These are phyloP conservation scores for Petaurus breviceps DNA, from an alignment of 2,113 vertebrate species.

Conservation along the genomic window DNA sequence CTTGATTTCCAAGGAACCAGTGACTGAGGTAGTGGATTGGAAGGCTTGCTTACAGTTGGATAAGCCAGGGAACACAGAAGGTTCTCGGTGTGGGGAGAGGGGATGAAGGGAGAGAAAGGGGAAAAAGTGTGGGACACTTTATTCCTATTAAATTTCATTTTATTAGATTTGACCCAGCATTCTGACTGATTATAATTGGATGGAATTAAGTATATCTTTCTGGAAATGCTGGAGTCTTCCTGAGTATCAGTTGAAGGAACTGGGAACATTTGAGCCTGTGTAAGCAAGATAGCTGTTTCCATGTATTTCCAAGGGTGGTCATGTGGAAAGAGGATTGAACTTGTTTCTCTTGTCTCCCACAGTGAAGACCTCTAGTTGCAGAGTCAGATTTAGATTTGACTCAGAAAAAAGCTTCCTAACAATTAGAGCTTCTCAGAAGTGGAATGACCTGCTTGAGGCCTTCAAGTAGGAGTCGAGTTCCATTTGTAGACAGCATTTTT, in stretches of 20 bases:
- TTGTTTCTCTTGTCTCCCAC: background rate
- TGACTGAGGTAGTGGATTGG: background rate
- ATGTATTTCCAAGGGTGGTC: background rate
- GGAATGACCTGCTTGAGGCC: background rate
- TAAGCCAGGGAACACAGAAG: background rate
- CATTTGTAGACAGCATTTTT: background rate
- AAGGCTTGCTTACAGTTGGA: background rate
- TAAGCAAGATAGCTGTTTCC: background rate
- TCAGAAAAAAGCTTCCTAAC: background rate
- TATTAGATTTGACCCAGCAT: background rate
- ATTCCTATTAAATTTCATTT: background rate
- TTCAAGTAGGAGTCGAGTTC: background rate
- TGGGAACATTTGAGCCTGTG: background rate
- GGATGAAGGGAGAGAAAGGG: background rate
- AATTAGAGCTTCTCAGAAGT: background rate
- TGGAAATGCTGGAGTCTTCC: background rate
- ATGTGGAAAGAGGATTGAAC: background rate
- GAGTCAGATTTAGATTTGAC: background rate
- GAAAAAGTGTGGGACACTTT: background rate
- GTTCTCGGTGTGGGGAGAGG: no score
- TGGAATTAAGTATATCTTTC: background rate
- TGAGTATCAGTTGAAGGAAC: background rate
- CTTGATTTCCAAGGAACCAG: background rate
- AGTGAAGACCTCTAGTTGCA: background rate
- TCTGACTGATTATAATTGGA: background rate